Percentiles rank a stretch among this genome's conserved stretches.
Evolutionary conservation across 2,888 invertebrate species (phyloP).

Genomic region (Philaethria dido): DNA sequence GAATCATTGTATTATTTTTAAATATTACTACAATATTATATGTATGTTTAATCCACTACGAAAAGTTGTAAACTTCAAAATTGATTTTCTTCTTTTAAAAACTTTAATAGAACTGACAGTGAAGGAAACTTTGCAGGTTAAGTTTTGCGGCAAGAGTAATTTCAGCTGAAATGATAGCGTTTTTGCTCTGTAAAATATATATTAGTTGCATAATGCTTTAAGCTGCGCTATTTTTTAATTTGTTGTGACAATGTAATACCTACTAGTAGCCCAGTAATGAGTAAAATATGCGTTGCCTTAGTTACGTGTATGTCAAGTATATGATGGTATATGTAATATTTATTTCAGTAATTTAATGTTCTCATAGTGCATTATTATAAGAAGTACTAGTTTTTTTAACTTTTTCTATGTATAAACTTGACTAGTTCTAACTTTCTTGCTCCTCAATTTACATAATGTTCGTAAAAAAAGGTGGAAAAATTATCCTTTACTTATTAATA

Average conservation of each 20-base stretch:
- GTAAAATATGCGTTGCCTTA: too few species aligned
- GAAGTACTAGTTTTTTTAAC: too few species aligned
- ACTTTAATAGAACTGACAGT: conserved; percentile 19
- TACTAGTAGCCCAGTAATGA: too few species aligned
- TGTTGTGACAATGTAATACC: not conserved
- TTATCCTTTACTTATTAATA: too few species aligned
- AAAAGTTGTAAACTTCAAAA: conserved; percentile 5
- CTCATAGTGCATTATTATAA: too few species aligned
- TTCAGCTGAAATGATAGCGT: conserved; percentile 3
- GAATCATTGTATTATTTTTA: not conserved
- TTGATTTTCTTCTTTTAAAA: conserved; percentile 19
- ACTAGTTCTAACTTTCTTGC: too few species aligned
- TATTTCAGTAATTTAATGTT: too few species aligned
- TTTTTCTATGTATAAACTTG: too few species aligned
- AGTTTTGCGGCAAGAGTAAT: conserved; percentile 7
- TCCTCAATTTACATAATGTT: too few species aligned
- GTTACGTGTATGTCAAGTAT: too few species aligned
- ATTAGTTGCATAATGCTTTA: conserved; percentile 1
- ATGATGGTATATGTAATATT: too few species aligned
- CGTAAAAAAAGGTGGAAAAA: too few species aligned
- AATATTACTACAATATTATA: not conserved
- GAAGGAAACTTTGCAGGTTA: conserved; percentile 11
- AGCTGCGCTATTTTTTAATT: not conserved
- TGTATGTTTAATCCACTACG: conserved; percentile 2
- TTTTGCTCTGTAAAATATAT: conserved; percentile 4